phyloP scores from a whole-genome alignment of 2,888 invertebrate species.

The Ornithoptera alexandrae region DNA sequence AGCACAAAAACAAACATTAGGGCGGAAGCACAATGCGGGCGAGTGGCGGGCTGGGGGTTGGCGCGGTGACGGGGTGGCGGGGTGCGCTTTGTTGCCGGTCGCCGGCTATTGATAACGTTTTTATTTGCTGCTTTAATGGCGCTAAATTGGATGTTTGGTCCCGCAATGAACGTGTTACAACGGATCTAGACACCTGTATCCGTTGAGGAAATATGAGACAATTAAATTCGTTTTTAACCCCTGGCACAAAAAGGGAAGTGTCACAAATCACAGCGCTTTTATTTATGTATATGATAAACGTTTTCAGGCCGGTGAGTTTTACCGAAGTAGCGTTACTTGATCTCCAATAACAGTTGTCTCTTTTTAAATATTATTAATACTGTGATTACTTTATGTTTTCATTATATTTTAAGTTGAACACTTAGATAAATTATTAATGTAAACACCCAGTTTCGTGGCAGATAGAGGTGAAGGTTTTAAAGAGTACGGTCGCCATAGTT shows the following conservation, averaged over 20 bases:
- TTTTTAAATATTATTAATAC: not conserved
- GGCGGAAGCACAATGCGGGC: constrained; percentile 33
- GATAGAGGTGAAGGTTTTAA: not conserved
- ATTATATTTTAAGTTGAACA: not conserved
- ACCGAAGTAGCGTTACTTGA: not conserved
- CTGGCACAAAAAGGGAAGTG: not conserved
- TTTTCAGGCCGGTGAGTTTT: not conserved
- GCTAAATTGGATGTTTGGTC: constrained; percentile 9
- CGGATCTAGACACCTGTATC: not conserved
- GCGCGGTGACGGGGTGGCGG: not conserved
- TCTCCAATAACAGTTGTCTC: not conserved
- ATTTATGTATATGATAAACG: not conserved
- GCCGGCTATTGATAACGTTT: constrained; percentile 22
- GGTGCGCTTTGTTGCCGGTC: too few relatives aligned
- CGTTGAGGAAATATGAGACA: not conserved
- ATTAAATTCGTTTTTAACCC: not conserved
- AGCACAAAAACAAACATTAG: constrained; percentile 34
- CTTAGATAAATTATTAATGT: not conserved
- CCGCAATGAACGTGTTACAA: constrained; percentile 4
- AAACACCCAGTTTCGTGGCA: not conserved
- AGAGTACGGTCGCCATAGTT: too few relatives aligned
- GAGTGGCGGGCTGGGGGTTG: constrained; percentile 5
- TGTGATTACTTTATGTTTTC: not conserved
- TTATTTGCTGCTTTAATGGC: constrained; percentile 20
- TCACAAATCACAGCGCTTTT: not conserved